Evolutionary conservation across 2,888 invertebrate species (phyloP).

Genomic region (Omphaloscelis lunosa): DNA sequence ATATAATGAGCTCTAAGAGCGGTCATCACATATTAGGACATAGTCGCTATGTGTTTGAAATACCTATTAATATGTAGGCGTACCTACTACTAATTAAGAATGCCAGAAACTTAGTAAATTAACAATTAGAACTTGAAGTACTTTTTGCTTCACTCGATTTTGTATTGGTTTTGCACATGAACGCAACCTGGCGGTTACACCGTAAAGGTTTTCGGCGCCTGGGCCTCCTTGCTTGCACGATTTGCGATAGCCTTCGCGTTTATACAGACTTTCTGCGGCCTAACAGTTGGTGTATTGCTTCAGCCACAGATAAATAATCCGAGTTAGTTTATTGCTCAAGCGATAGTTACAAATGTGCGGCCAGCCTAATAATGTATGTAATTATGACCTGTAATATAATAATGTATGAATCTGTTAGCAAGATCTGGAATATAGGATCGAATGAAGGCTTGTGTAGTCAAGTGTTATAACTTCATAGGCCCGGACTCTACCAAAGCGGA

Average conservation of each 20-base stretch:
- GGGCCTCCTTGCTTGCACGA: neutral
- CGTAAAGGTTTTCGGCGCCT: neutral
- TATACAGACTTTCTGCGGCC: neutral
- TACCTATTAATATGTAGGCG: neutral
- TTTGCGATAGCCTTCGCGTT: neutral
- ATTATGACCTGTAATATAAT: neutral
- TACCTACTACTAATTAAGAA: conserved; percentile 3
- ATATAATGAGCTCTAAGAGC: conserved; percentile 23
- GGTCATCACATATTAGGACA: conserved; percentile 7
- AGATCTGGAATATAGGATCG: conserved; percentile 26
- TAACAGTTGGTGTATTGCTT: neutral
- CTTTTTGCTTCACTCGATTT: neutral
- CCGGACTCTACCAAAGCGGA: no score
- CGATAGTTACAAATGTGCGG: neutral
- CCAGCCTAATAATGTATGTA: neutral
- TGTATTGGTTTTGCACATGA: neutral
- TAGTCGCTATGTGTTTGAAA: conserved; percentile 6
- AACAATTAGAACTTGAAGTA: neutral
- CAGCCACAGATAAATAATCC: neutral
- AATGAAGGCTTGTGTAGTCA: conserved; percentile 8
- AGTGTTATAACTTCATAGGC: neutral
- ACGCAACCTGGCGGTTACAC: neutral
- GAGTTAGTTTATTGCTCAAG: neutral
- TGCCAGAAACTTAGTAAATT: neutral
- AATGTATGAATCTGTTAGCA: conserved; percentile 17